These are phyloP conservation scores for Apus apus DNA, from an alignment of 2,113 vertebrate species.

Conservation along the genomic window DNA sequence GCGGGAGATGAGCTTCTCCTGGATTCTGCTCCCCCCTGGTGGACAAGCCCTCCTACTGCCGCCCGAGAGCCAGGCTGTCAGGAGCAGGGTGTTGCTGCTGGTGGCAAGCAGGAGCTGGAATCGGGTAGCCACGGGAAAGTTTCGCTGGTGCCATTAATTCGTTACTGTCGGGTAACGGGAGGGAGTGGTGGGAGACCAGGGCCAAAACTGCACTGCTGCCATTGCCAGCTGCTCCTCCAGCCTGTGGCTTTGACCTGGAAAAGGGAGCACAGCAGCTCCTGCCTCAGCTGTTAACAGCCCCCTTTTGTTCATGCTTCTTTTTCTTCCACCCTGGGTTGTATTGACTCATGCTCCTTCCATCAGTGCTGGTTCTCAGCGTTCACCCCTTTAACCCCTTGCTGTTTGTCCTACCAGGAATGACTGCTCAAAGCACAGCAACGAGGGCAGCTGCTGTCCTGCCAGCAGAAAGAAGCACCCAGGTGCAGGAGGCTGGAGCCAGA, in stretches of 20 bases:
- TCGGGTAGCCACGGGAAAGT: neutral
- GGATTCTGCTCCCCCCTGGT: constrained; percentile 34
- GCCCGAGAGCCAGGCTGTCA: neutral
- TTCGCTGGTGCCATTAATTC: neutral
- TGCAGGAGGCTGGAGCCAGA: neutral
- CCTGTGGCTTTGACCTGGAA: neutral
- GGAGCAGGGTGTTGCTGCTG: too few species aligned
- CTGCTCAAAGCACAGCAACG: rapidly evolving
- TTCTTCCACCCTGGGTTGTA: neutral
- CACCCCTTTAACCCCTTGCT: neutral
- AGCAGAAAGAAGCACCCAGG: neutral
- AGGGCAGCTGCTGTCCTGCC: neutral
- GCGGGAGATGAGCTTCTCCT: neutral
- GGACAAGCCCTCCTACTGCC: neutral
- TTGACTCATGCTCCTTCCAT: neutral
- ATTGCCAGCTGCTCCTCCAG: neutral
- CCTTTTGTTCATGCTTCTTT: neutral
- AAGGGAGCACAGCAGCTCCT: neutral
- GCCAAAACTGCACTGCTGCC: rapidly evolving
- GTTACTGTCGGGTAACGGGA: rapidly evolving
- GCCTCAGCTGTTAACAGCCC: neutral
- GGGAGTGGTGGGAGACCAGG: neutral
- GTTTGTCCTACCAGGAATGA: neutral
- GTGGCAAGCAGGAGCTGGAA: neutral
- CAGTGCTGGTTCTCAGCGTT: neutral